Evolutionary conservation across 2,113 vertebrate species (phyloP).

Genomic region (Sinocyclocheilus grahami): DNA sequence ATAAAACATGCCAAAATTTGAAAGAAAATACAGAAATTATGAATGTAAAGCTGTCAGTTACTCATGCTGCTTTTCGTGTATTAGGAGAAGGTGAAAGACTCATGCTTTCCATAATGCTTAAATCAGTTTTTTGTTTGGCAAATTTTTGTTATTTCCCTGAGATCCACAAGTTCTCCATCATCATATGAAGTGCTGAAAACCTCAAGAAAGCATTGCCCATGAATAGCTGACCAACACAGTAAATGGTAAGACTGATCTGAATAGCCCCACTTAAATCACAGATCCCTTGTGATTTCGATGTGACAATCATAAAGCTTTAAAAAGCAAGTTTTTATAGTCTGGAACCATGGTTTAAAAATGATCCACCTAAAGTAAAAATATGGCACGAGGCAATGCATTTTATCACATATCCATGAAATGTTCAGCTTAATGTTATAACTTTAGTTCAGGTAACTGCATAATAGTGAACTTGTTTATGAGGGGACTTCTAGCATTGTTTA

Average conservation of each 20-base stretch:
- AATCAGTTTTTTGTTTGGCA: not conserved
- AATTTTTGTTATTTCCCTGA: not conserved
- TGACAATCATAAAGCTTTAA: not conserved
- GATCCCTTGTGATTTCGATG: not conserved
- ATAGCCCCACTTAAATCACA: not conserved
- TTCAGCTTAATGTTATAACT: not conserved
- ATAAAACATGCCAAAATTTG: no score
- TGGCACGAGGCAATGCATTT: not conserved
- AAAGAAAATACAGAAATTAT: no score
- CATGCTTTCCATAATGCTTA: not conserved
- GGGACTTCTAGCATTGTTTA: conserved; percentile 26
- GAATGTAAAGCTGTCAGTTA: no score
- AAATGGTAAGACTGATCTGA: not conserved
- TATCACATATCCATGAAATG: not conserved
- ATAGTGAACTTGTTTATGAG: conserved; percentile 6
- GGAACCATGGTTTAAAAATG: not conserved
- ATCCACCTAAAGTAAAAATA: not conserved
- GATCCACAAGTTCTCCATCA: not conserved
- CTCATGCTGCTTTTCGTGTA: not conserved
- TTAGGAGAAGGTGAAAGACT: not conserved
- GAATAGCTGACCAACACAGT: not conserved
- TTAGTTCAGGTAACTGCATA: not conserved
- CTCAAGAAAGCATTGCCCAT: not conserved
- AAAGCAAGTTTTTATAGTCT: not conserved
- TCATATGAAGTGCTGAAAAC: not conserved